Conservation (phyloP, 2,888 invertebrate genomes). For the Himalopsyche kuldschensis region DNA sequence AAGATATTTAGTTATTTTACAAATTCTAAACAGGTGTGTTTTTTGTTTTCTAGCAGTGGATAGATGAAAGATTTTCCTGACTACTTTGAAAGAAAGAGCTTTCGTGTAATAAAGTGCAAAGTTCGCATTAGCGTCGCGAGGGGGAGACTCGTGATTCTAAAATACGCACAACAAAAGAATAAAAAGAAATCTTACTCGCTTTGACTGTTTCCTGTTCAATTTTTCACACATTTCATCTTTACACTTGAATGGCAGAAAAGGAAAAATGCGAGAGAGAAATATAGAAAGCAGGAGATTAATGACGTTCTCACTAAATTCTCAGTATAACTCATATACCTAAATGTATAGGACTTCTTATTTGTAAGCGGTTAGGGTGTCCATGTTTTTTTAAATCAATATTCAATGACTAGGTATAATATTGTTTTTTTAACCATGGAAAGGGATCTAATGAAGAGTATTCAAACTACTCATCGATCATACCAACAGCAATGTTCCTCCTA, state of each 20-base stretch:
- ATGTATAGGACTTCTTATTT: background rate
- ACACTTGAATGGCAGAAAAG: slow-evolving; percentile 12
- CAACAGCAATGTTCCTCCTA: no score
- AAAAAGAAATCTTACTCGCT: slow-evolving; percentile 9
- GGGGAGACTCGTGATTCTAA: background rate
- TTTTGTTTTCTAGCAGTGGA: background rate
- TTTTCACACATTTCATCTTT: slow-evolving; percentile 15
- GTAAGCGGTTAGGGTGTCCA: background rate
- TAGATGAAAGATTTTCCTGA: background rate
- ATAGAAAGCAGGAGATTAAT: slow-evolving; percentile 3
- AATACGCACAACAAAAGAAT: background rate
- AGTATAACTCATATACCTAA: background rate
- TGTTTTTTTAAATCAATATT: no score
- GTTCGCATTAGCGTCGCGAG: background rate
- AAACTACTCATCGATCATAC: no score
- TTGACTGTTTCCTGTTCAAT: slow-evolving; percentile 16
- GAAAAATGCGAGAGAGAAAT: slow-evolving; percentile 1
- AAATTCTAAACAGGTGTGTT: background rate
- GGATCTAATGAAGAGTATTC: no score
- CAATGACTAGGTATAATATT: no score
- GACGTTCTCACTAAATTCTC: slow-evolving; percentile 1
- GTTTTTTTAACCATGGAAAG: no score
- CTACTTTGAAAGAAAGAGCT: background rate
- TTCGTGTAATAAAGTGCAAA: background rate
- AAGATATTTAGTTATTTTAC: background rate